Conservation (phyloP, 1,140 invertebrate genomes). For the Cheumatopsyche charites region DNA sequence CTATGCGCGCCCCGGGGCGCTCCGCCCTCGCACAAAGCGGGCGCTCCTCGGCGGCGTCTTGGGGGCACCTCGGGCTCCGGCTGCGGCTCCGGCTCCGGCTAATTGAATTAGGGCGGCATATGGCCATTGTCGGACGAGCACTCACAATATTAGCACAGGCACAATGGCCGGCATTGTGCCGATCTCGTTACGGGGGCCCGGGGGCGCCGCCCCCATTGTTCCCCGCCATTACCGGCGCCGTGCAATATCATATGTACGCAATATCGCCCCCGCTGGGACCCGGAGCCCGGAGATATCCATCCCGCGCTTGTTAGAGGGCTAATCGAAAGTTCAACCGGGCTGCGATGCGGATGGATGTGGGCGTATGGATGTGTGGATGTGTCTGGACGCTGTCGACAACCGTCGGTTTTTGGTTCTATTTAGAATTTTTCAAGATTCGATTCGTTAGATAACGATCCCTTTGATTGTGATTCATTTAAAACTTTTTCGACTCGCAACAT, state of each 20-base stretch:
- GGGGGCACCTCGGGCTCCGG: not conserved
- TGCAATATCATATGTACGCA: constrained; percentile 39
- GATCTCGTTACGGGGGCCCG: constrained; percentile 36
- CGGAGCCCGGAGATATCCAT: constrained; percentile 24
- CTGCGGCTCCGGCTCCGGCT: not conserved
- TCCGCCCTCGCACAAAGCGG: not conserved
- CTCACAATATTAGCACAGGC: constrained; percentile 42
- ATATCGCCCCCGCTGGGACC: constrained; percentile 27
- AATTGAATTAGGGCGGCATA: constrained; percentile 43
- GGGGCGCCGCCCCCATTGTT: constrained; percentile 22
- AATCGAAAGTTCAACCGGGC: constrained; percentile 41
- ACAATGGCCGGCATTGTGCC: constrained; percentile 36
- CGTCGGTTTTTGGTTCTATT: too few species aligned
- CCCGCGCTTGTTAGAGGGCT: constrained; percentile 41
- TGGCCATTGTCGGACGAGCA: constrained; percentile 36
- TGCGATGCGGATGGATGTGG: not conserved
- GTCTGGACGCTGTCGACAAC: too few species aligned
- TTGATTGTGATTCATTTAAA: too few species aligned
- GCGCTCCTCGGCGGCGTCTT: not conserved
- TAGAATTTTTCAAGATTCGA: too few species aligned
- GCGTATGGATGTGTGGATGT: not conserved
- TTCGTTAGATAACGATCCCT: too few species aligned
- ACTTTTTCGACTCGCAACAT: too few species aligned
- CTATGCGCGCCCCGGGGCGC: not conserved
- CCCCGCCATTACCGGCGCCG: constrained; percentile 32